phyloP scores from a whole-genome alignment of 2,797 vertebrate genomes.

The Hipposideros larvatus region DNA sequence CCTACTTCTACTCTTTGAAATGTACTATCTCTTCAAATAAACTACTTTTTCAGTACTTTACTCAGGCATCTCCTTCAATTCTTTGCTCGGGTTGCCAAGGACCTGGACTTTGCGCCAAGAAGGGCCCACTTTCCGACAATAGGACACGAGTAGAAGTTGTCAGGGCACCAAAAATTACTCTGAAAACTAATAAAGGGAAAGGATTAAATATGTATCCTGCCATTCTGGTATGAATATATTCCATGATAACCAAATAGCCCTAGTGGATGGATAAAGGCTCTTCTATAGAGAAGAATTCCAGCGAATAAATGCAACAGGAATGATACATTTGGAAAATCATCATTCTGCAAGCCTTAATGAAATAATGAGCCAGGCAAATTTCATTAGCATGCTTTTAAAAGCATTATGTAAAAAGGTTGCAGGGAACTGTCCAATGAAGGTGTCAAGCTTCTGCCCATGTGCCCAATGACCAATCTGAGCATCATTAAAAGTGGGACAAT shows the following conservation, averaged over 20 bases:
- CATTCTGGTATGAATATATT: neutral
- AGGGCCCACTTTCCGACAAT: too few species aligned
- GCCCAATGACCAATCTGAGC: neutral
- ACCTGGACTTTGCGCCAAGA: too few species aligned
- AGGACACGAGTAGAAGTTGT: neutral
- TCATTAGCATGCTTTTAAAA: neutral
- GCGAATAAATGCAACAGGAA: neutral
- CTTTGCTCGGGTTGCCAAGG: too few species aligned
- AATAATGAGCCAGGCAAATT: neutral
- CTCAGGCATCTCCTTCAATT: too few species aligned
- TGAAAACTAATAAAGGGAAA: neutral
- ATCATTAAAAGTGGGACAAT: slow-evolving; percentile 2
- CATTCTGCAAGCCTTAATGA: neutral
- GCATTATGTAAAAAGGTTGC: neutral
- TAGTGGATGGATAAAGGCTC: neutral
- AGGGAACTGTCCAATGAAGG: neutral
- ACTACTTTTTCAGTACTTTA: too few species aligned
- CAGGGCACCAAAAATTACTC: slow-evolving; percentile 5
- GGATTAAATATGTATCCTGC: neutral
- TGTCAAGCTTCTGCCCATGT: neutral
- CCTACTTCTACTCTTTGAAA: too few species aligned
- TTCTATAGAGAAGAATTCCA: neutral
- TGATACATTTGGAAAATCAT: neutral
- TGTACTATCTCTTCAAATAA: too few species aligned
- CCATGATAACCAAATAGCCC: neutral